Base-by-base conservation (phyloP, 2,113 vertebrate species). In the Lipophrys pholis region DNA sequence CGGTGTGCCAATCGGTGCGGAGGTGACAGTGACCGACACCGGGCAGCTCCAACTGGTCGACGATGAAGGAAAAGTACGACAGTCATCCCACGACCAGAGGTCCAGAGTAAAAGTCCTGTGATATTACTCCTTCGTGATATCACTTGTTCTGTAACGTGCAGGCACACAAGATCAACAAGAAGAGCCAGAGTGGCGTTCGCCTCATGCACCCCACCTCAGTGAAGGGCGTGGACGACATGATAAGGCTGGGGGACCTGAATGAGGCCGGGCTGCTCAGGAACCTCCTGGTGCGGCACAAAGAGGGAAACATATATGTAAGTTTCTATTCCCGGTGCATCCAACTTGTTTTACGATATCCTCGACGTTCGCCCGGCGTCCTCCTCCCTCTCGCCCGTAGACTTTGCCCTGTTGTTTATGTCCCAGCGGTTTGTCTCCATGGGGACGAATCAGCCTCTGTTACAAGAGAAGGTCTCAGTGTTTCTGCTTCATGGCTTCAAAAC, bases 151-250 rank as follows among this genome's bases (percentile, higher is more conserved):
- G 7, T 42, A 7, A 39, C 61, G 7, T 82, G 86, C 86, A 99
- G 98, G 95, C 95, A 46, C 95, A 96, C 84, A 97, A 96, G 92
- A 89, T 98, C 84, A 93, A 43, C 0, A 85, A 92, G 16, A 93
- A 90, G 66, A 92, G 88, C 6, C 88, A 95, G 58, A 88, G 74
- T 7, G 58, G 62, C 48, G 88, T 97, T 60, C 90, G 64, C 2
- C 86, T 92, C 51, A 99, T 99, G 98, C 96, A 99, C 84, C 95
- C 96, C 41, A 95, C 94, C 65, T 97, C 95, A 0, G 92, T 87
- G 5, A 90, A 94, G 3, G 97, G 96, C 0, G 96, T 98, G 41
- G 97, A 99, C 5, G 97, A 99, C 91, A 99, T 99, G 98, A 99
- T 99, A 69, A 11, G 85, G 46, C 94, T 99, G 0, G 97, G 97